A percentile compares a stretch with the other conserved stretches of the same genome.
These are phyloP conservation scores for Linnaemya tessellans DNA, from an alignment of 2,888 invertebrate genomes.

Conservation along the genomic window DNA sequence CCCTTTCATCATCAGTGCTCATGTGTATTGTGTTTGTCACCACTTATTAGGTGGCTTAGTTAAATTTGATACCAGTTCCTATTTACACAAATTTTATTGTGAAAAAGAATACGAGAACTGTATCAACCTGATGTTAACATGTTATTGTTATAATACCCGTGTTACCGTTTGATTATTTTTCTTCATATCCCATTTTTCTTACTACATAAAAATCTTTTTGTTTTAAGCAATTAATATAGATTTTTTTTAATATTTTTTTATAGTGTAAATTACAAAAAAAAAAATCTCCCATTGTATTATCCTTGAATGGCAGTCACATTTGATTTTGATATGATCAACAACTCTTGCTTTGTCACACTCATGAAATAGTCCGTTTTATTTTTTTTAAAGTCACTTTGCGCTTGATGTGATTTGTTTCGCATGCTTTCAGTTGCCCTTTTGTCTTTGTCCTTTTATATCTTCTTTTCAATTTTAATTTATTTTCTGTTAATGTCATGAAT, in stretches of 20 bases:
- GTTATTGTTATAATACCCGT: too few species aligned
- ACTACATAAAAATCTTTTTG: neutral
- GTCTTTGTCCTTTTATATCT: slow-evolving; percentile 36
- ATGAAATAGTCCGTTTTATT: slow-evolving; percentile 8
- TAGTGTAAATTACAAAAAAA: too few species aligned
- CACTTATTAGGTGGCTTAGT: too few species aligned
- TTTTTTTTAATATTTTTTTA: too few species aligned
- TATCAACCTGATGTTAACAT: too few species aligned
- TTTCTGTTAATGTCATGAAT: slow-evolving; percentile 46
- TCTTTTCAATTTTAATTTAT: slow-evolving; percentile 10
- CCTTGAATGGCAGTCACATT: neutral
- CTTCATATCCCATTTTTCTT: too few species aligned
- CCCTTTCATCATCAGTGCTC: too few species aligned
- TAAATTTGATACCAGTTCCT: too few species aligned
- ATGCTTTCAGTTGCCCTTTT: slow-evolving; percentile 33
- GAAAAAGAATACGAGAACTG: too few species aligned
- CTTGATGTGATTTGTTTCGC: slow-evolving; percentile 68
- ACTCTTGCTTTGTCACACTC: slow-evolving; percentile 52
- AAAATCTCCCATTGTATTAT: slow-evolving; percentile 32
- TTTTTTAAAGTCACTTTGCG: slow-evolving; percentile 41
- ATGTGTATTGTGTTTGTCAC: too few species aligned
- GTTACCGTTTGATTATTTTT: too few species aligned
- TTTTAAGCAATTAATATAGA: neutral
- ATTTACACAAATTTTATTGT: too few species aligned
- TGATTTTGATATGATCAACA: slow-evolving; percentile 12